Base-by-base conservation (phyloP, 2,113 vertebrate species). In the Dicrurus megarhynchus region DNA sequence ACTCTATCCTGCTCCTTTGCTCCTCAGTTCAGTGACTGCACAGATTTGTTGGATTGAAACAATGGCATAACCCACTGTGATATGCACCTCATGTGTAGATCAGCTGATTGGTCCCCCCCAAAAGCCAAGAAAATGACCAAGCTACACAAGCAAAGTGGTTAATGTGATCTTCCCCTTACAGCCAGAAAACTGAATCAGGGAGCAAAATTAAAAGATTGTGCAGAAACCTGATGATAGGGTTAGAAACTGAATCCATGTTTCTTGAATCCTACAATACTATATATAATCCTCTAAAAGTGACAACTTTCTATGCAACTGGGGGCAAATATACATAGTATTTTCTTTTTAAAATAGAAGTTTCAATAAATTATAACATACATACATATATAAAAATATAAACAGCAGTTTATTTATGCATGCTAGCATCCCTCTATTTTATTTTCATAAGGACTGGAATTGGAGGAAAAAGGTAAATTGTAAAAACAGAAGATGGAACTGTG, bases 81-180 rank as follows among this genome's bases (percentile, higher is more conserved):
- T 46, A 56, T 4, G 57, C 3, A 27, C 3, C 57, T 39, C n/a
- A 28, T 0, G 0, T 46, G 7, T 46, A 17, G 20, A 49, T 47
- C 53, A 75, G 13, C 56, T 61, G 37, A 65, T 55, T 53, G 56
- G 56, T 9, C 63, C 5, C 13, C 47, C 9, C 13, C 44, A 41
- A 87, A 91, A 60, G 16, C 16, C 52, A 59, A 78, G 74, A 59
- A 89, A 75, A 84, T 41, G 1, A 64, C 32, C 14, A 68, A 59
- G 6, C 5, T 75, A 26, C 17, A 21, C 8, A 67, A 50, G 13
- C 24, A 78, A 91, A 87, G 24, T 12, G 32, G 28, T 41, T 56
- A 63, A 55, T 9, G 5, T 16, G 59, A 56, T 63, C 56, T 50
- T 63, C 33, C 37, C 32, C 56, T 56, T 75, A 37, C 6, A 81